Percentiles rank a stretch among this genome's conserved stretches.
These are phyloP conservation scores for Drosophila sulfurigaster DNA, from an alignment of 1,140 invertebrate species.

Conservation along the genomic window DNA sequence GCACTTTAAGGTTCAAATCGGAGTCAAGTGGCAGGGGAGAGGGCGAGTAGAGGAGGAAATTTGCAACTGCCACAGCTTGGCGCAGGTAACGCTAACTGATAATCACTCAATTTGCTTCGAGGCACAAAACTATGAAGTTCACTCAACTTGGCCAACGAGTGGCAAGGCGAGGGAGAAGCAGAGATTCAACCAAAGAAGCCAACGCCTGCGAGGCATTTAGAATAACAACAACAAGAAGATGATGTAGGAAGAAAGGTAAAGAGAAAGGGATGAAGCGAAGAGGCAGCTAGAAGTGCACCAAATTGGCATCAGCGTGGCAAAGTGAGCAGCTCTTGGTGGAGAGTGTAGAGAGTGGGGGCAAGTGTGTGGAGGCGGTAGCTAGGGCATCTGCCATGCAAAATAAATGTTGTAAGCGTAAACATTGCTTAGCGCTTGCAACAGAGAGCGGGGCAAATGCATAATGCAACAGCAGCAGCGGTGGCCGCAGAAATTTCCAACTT, in stretches of 20 bases:
- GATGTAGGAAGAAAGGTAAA: background rate
- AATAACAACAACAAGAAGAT: conserved; percentile 40
- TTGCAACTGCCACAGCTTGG: conserved; percentile 16
- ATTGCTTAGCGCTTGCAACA: conserved; percentile 69
- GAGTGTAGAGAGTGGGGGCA: background rate
- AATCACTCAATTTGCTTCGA: conserved; percentile 78
- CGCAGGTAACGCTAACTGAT: conserved; percentile 74
- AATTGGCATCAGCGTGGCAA: conserved; percentile 69
- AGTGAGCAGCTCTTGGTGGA: conserved; percentile 20
- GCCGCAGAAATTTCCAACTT: conserved; percentile 30
- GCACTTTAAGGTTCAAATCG: conserved; percentile 50
- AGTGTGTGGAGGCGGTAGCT: background rate
- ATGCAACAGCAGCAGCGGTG: conserved; percentile 63
- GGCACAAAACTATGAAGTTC: conserved; percentile 77
- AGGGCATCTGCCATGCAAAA: conserved; percentile 69
- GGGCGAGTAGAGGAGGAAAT: background rate
- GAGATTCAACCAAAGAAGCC: conserved; percentile 45
- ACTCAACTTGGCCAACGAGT: conserved; percentile 65
- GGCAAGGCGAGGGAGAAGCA: background rate
- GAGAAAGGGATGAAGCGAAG: background rate
- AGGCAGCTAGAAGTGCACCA: conserved; percentile 64
- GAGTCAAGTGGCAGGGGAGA: background rate
- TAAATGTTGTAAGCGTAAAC: conserved; percentile 81
- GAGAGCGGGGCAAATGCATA: conserved; percentile 66
- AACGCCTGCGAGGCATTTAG: conserved; percentile 72